Evolutionary conservation across 2,797 vertebrate species (phyloP), one percentile per base, ranked within the genome.

Genomic region (Sebastes itinus): DNA sequence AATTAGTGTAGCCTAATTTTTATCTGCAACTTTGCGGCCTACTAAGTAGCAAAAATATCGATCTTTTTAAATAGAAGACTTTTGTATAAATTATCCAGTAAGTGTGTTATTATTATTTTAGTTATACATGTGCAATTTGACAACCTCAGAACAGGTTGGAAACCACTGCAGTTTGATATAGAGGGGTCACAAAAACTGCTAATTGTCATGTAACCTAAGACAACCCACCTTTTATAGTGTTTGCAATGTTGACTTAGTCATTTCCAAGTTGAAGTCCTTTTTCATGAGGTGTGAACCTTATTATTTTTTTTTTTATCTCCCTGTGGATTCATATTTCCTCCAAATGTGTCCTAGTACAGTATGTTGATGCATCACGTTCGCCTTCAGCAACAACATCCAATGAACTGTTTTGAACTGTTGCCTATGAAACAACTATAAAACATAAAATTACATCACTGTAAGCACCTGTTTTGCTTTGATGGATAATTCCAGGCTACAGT

Each of bases 391-490:
- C 64, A 60, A 49, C 54, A 61, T 81, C 30, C 38, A 70, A 38
- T 42, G 7, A 56, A 70, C 30, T 59, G 60, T 80, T 84, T 66
- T 22, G 13, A 73, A 62, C 64, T 67, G 70, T 64, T 75, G 68
- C 77, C 70, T 38, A 52, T 73, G n/a, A 78, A 84, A 76, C 32
- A 0, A 70, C 85, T 58, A 72, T 87, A 76, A 86, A 83, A 79
- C 30, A 32, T 32, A 18, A 60, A 73, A 81, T 89, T 28, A 76
- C 80, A 84, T 88, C 72, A 78, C 35, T 66, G 69, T 68, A 27
- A 77, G 78, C 82, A 90, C 82, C 83, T 87, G 75, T 85, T 86
- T 78, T 74, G 67, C 78, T 88, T 83, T 86, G 78, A 88, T 81
- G 55, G 42, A 55, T 75, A 63, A 72, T 73, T 81, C 33, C 67